phyloP scores from a whole-genome alignment of 2,113 vertebrate species.

The Nettapus auritus region DNA sequence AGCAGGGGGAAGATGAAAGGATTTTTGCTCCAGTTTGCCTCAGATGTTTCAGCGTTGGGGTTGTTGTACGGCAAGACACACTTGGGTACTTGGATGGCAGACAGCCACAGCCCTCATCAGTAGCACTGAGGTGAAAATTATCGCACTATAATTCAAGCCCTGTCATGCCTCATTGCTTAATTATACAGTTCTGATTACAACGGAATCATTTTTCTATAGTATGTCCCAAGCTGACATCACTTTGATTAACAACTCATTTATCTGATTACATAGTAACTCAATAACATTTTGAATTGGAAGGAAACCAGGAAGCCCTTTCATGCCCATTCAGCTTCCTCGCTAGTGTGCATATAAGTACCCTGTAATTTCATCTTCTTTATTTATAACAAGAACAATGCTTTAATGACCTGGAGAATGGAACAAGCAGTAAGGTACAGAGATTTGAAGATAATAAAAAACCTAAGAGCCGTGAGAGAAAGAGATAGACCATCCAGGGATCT shows the following conservation, averaged over 20 bases:
- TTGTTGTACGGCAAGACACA: constrained; percentile 25
- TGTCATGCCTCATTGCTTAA: constrained; percentile 71
- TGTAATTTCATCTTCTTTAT: constrained; percentile 68
- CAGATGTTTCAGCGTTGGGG: constrained; percentile 5
- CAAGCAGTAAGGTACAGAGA: constrained; percentile 21
- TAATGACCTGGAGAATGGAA: constrained; percentile 49
- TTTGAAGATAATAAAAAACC: constrained; percentile 35
- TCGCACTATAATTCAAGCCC: constrained; percentile 56
- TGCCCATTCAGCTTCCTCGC: constrained; percentile 65
- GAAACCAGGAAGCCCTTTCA: constrained; percentile 67
- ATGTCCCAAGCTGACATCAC: constrained; percentile 72
- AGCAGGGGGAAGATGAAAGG: not conserved
- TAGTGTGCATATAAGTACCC: not conserved
- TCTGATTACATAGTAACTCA: constrained; percentile 73
- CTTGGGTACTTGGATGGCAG: constrained; percentile 40
- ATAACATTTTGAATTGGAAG: constrained; percentile 70
- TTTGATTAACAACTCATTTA: constrained; percentile 73
- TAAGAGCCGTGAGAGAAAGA: constrained; percentile 17
- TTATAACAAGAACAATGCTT: constrained; percentile 58
- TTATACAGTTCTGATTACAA: constrained; percentile 69
- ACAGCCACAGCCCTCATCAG: constrained; percentile 49
- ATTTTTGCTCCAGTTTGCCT: constrained; percentile 2
- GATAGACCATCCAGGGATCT: not conserved
- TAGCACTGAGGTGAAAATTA: constrained; percentile 62
- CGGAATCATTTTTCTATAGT: constrained; percentile 67